Conservation (phyloP, 2,113 vertebrate species). For the Nibea albiflora region DNA sequence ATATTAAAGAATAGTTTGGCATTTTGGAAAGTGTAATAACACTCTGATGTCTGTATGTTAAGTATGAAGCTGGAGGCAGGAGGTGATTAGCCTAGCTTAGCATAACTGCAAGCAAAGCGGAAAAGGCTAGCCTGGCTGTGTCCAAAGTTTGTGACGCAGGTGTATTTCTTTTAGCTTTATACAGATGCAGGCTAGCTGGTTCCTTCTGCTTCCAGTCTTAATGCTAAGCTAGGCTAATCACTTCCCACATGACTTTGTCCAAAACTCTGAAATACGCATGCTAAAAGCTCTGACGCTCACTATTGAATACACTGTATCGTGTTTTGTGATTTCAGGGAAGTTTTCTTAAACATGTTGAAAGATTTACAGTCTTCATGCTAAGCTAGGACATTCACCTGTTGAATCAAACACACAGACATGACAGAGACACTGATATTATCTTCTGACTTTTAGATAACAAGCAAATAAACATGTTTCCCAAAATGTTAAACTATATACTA, state of each 20-base stretch:
- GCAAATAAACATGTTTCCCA: background rate
- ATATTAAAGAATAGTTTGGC: conserved; percentile 36
- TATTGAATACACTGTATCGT: too few relatives aligned
- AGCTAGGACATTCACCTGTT: conserved; percentile 1
- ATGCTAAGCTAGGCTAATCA: background rate
- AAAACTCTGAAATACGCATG: too few relatives aligned
- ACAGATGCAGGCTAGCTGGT: background rate
- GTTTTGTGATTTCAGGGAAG: too few relatives aligned
- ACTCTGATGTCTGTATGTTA: background rate
- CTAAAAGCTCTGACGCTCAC: too few relatives aligned
- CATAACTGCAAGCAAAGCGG: background rate
- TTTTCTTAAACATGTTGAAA: too few relatives aligned
- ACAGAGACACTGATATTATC: conserved; percentile 9
- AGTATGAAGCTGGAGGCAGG: background rate
- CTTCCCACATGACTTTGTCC: background rate
- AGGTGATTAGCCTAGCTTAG: conserved; percentile 21
- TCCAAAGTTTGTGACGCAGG: background rate
- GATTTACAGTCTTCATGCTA: background rate
- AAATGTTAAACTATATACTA: conserved; percentile 27
- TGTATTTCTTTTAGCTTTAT: background rate
- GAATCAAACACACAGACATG: background rate
- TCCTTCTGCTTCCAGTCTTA: background rate
- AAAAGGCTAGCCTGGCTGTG: background rate
- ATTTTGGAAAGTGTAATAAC: conserved; percentile 6
- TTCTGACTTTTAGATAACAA: background rate